phyloP scores from a whole-genome alignment of 2,888 invertebrate species.

The Leptarthrus brevirostris region DNA sequence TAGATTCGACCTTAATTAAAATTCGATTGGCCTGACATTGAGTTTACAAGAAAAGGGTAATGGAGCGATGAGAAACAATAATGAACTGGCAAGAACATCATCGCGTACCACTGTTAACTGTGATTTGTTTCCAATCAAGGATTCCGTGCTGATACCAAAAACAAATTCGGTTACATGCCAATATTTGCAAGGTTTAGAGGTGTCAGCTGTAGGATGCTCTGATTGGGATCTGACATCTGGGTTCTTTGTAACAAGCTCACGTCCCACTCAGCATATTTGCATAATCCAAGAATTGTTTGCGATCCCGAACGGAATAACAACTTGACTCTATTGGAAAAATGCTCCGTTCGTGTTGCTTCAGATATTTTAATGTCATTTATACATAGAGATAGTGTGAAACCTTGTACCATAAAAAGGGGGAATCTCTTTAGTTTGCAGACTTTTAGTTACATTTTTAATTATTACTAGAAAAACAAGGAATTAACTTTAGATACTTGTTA shows the following conservation, averaged over 20 bases:
- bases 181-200: background rate
- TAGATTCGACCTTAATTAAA: constrained; percentile 21
- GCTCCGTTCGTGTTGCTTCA: background rate
- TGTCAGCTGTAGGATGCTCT: background rate
- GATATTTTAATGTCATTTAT: background rate
- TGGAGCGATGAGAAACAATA: too few relatives aligned
- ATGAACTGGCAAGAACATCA: too few relatives aligned
- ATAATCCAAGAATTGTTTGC: background rate
- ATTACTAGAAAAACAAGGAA: constrained; percentile 5
- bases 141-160: background rate
- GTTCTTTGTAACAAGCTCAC: background rate
- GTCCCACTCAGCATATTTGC: background rate
- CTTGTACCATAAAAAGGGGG: background rate
- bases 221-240: background rate
- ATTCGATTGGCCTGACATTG: background rate
- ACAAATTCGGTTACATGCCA: background rate
- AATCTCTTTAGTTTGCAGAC: constrained; percentile 6
- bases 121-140: background rate
- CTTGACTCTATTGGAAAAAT: background rate
- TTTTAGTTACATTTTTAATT: constrained; percentile 18
- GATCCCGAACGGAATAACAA: background rate
- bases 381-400: background rate
- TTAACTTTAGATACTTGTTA: constrained; percentile 3
- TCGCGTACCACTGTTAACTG: background rate
- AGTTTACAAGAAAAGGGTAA: background rate